Conservation (phyloP, 2,113 vertebrate species). For the Peromyscus maniculatus region DNA sequence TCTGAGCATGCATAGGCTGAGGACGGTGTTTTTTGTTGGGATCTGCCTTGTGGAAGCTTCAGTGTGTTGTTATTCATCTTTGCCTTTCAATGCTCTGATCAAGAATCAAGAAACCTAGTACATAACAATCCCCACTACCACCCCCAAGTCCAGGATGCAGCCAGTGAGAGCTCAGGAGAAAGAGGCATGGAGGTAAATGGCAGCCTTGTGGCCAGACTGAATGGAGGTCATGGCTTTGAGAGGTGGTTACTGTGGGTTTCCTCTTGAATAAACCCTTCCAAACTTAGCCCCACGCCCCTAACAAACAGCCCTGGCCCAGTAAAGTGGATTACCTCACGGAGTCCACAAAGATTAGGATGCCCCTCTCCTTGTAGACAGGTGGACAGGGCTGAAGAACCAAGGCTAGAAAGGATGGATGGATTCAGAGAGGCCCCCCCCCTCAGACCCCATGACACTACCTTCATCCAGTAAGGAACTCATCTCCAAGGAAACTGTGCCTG, state of each 20-base stretch:
- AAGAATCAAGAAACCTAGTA: neutral
- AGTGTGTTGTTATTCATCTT: too few relatives aligned
- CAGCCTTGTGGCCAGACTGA: neutral
- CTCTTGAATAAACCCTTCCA: neutral
- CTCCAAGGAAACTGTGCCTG: neutral
- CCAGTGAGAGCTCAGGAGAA: neutral
- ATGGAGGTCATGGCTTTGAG: neutral
- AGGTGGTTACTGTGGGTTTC: neutral
- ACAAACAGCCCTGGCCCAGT: neutral
- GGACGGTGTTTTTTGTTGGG: neutral
- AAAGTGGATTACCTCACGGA: neutral
- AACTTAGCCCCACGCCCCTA: neutral
- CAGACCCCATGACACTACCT: neutral
- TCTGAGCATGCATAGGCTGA: rapidly evolving
- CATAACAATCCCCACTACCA: neutral
- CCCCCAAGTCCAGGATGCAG: neutral
- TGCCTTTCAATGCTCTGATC: neutral
- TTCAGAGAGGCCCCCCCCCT: neutral
- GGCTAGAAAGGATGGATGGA: too few relatives aligned
- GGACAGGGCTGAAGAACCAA: neutral
- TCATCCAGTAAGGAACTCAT: neutral
- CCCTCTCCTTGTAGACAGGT: neutral
- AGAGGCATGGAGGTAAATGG: neutral
- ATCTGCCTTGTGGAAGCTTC: neutral
- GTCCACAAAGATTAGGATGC: neutral